phyloP scores from a whole-genome alignment of 2,888 invertebrate genomes.

The Oscheius sp. region DNA sequence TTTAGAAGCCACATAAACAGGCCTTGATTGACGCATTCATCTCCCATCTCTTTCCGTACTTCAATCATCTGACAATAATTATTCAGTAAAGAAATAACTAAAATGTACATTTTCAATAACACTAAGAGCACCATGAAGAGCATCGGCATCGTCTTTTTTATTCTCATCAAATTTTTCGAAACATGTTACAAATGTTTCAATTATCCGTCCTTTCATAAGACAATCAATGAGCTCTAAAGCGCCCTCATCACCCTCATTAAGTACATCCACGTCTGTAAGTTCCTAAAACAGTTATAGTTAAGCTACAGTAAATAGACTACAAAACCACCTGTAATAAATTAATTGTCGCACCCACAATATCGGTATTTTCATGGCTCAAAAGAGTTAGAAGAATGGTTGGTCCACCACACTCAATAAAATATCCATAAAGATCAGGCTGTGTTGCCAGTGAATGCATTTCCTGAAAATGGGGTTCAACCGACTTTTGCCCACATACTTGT shows the following conservation, averaged over 20 bases:
- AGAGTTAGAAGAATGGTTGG: conserved; percentile 91
- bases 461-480: conserved; percentile 76
- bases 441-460: conserved; percentile 94
- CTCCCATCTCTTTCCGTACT: conserved; percentile 83
- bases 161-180: conserved; percentile 84
- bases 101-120: conserved; percentile 89
- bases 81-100: background rate
- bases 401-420: conserved; percentile 87
- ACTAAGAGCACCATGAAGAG: conserved; percentile 91
- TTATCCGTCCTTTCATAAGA: conserved; percentile 88
- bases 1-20: conserved; percentile 84
- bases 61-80: conserved; percentile 78
- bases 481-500: conserved; percentile 73
- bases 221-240: conserved; percentile 83
- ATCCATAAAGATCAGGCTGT: conserved; percentile 91
- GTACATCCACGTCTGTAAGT: conserved; percentile 92
- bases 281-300: conserved; percentile 78
- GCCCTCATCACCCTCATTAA: conserved; percentile 80
- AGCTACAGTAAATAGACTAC: background rate
- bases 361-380: conserved; percentile 94
- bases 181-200: conserved; percentile 84
- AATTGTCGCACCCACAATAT: conserved; percentile 86
- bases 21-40: conserved; percentile 63
- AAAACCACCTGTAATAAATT: conserved; percentile 76
- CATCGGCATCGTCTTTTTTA: conserved; percentile 82